phyloP scores from a whole-genome alignment of 2,888 invertebrate species.

The Sipha maydis region DNA sequence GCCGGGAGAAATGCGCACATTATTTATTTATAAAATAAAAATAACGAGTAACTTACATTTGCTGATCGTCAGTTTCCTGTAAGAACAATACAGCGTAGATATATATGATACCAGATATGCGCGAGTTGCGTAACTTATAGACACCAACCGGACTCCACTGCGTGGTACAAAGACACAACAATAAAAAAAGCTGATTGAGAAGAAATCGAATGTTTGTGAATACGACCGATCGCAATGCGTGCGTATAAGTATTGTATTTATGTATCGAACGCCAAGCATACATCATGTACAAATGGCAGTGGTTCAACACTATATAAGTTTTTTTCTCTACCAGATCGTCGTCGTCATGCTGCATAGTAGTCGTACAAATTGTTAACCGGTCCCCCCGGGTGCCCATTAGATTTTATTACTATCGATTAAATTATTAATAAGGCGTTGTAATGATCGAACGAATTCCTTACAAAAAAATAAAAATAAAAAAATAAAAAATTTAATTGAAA shows the following conservation, averaged over 20 bases:
- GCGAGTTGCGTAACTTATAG: too few relatives aligned
- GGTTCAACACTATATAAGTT: neutral
- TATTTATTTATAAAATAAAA: too few relatives aligned
- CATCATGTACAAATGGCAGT: neutral
- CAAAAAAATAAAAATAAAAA: neutral
- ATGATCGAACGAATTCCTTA: conserved; percentile 3
- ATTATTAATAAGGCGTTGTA: conserved; percentile 44
- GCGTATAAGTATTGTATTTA: neutral
- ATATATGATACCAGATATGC: too few relatives aligned
- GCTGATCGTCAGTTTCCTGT: too few relatives aligned
- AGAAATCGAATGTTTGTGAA: neutral
- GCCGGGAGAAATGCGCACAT: too few relatives aligned
- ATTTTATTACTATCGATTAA: conserved; percentile 50
- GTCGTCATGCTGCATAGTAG: neutral
- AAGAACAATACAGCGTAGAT: too few relatives aligned
- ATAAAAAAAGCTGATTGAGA: too few relatives aligned
- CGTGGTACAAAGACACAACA: too few relatives aligned
- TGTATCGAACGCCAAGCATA: neutral
- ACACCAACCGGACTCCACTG: too few relatives aligned
- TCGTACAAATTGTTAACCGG: conserved; percentile 51
- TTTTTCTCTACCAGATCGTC: neutral
- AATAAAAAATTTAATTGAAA: neutral
- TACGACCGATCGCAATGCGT: too few relatives aligned
- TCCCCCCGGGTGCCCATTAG: conserved; percentile 26
- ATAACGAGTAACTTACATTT: too few relatives aligned